Evolutionary conservation across 2,888 invertebrate species (phyloP).

Genomic region (Synergus japonicus): DNA sequence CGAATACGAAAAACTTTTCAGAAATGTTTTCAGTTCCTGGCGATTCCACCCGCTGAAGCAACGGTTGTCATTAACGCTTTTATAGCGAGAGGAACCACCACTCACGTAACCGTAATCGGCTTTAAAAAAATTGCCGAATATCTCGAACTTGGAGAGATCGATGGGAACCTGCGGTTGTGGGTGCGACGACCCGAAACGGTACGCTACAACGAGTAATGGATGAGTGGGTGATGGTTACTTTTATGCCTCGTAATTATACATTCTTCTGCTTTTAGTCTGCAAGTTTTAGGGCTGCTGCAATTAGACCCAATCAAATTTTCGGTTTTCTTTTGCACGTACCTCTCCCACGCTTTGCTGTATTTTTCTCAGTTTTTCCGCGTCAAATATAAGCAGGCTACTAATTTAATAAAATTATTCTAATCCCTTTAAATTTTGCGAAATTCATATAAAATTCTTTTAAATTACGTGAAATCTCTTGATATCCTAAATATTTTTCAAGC

Average conservation of each 20-base stretch:
- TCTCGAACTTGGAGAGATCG: slow-evolving; percentile 67
- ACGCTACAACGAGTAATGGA: slow-evolving; percentile 53
- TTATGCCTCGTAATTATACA: slow-evolving; percentile 77
- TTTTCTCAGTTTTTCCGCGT: neutral
- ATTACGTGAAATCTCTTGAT: too few species aligned
- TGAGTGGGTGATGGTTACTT: slow-evolving; percentile 75
- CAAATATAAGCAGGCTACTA: too few species aligned
- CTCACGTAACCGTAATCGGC: slow-evolving; percentile 40
- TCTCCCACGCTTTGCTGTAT: slow-evolving; percentile 63
- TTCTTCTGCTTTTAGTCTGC: slow-evolving; percentile 66
- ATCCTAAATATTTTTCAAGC: too few species aligned
- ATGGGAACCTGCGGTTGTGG: slow-evolving; percentile 73
- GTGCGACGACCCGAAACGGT: slow-evolving; percentile 69
- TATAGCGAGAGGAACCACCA: slow-evolving; percentile 40
- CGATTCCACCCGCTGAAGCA: slow-evolving; percentile 29
- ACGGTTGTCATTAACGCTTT: slow-evolving; percentile 35
- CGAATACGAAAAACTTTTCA: slow-evolving; percentile 40
- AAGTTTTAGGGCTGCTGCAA: slow-evolving; percentile 70
- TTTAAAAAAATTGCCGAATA: slow-evolving; percentile 53
- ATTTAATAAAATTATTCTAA: too few species aligned
- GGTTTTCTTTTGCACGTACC: slow-evolving; percentile 55
- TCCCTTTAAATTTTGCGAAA: too few species aligned
- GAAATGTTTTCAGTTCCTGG: slow-evolving; percentile 28
- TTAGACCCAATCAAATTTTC: slow-evolving; percentile 60
- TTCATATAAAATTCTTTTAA: too few species aligned